A percentile compares a stretch with the other conserved stretches of the same genome.
These are phyloP conservation scores for Parauchenoglanis punctatus DNA, from an alignment of 2,797 vertebrate genomes.

Conservation along the genomic window DNA sequence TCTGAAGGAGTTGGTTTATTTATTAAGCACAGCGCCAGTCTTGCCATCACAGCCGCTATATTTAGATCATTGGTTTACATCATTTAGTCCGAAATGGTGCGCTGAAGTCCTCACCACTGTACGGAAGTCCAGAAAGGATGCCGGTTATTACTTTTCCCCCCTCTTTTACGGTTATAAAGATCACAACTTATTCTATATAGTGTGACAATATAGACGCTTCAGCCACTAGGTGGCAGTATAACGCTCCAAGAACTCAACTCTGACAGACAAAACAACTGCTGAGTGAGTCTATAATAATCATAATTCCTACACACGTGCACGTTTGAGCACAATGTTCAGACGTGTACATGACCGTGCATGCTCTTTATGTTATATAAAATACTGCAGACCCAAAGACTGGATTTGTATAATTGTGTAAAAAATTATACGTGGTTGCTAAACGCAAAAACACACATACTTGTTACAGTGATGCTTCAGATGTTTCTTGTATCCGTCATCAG, in stretches of 20 bases:
- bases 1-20: neutral
- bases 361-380: neutral
- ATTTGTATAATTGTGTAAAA: too few relatives aligned
- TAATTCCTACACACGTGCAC: neutral
- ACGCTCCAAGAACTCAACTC: neutral
- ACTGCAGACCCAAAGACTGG: neutral
- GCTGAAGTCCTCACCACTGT: neutral
- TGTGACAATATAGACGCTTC: neutral
- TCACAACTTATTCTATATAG: neutral
- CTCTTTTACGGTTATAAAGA: neutral
- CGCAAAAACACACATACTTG: slow-evolving; percentile 81
- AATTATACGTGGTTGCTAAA: too few relatives aligned
- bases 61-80: neutral
- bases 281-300: neutral
- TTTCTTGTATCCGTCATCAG: slow-evolving; percentile 98
- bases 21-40: neutral
- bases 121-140: neutral
- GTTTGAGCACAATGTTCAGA: neutral
- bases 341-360: too few relatives aligned
- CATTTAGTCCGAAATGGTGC: neutral
- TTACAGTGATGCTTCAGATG: slow-evolving; percentile 99
- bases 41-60: neutral
- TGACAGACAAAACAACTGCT: neutral
- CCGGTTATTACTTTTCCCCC: neutral
- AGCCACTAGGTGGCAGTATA: slow-evolving; percentile 11